Percentiles rank a stretch among this genome's conserved stretches.
Evolutionary conservation across 1,140 invertebrate genomes (phyloP).

Genomic region (Zaprionus gabonicus): DNA sequence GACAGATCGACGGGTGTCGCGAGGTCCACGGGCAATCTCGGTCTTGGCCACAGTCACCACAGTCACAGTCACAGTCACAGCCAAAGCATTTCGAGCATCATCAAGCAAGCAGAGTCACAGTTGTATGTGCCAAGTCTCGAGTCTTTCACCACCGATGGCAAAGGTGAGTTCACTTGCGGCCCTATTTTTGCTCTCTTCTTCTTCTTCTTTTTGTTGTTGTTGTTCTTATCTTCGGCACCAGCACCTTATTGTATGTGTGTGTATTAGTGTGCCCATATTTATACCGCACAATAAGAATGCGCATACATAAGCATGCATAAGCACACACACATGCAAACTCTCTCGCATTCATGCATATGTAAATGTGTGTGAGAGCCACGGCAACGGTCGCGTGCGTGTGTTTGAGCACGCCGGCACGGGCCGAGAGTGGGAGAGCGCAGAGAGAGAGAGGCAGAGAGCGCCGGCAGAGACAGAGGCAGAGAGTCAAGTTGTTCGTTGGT

Average conservation of each 20-base stretch:
- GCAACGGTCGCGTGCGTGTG: slow-evolving; percentile 62
- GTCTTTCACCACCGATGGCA: slow-evolving; percentile 90
- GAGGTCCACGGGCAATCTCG: slow-evolving; percentile 47
- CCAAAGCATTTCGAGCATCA: slow-evolving; percentile 68
- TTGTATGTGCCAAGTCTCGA: slow-evolving; percentile 77
- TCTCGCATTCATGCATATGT: neutral
- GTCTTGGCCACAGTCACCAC: slow-evolving; percentile 3
- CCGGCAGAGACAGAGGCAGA: neutral
- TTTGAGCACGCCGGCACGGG: slow-evolving; percentile 58
- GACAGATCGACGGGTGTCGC: slow-evolving; percentile 50
- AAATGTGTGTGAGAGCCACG: slow-evolving; percentile 39
- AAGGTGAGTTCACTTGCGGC: slow-evolving; percentile 86
- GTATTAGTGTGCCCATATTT: slow-evolving; percentile 24
- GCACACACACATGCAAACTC: neutral
- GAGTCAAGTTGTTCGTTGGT: slow-evolving; percentile 60
- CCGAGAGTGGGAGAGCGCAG: slow-evolving; percentile 18
- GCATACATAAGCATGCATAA: slow-evolving; percentile 3
- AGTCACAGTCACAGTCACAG: slow-evolving; percentile 25
- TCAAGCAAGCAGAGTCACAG: slow-evolving; percentile 78
- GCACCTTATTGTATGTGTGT: slow-evolving; percentile 20
- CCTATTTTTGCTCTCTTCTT: slow-evolving; percentile 14
- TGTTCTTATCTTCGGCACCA: slow-evolving; percentile 34
- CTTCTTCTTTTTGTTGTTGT: slow-evolving; percentile 8
- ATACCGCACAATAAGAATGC: slow-evolving; percentile 14
- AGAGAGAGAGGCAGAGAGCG: neutral